Base-by-base conservation (phyloP, 2,797 vertebrate genomes). In the Eulemur coronatus region DNA sequence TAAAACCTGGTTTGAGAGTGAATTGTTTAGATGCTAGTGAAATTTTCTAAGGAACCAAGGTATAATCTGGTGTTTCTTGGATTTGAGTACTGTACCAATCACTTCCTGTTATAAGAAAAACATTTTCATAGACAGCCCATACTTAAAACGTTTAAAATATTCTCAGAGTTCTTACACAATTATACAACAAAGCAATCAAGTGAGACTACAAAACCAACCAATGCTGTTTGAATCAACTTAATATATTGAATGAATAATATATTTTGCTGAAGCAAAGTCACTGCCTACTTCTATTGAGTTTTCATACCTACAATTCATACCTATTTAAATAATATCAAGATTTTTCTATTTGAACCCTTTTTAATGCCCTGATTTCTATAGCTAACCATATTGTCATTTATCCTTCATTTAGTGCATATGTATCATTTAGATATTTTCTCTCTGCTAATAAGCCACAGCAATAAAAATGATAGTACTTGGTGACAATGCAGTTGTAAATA, bases 291-390 rank as follows among this genome's bases (percentile, higher is more conserved):
- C 38, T 87, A 30, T 69, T 94, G 48, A 84, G 30, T 70, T 91
- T 88, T 89, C 33, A 48, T 79, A 52, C 17, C n/a, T 70, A 38
- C 55, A 65, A n/a, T 48, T 48, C 48, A 50, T 50, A 59, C 57
- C 57, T 59, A 35, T 59, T n/a, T 89, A 84, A 91, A 78, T 22
- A 90, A 84, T 81, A 89, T 48, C 89, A 89, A 75, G 65, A 38
- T 73, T 96, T 95, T 94, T 89, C 50, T 69, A 46, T 96, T 89
- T 95, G 35, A 75, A 38, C 28, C 14, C n/a, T 94, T 94, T 79
- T 79, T 18, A 79, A 28, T 81, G 85, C n/a, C 30, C 80, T 85
- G 50, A 80, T 92, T 96, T 96, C 41, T 95, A 4, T 89, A 86
- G 46, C 38, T 93, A 67, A 84, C 70, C 9, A 17, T 91, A 91